A percentile compares a stretch with the other conserved stretches of the same genome.
Conservation (phyloP, 2,888 invertebrate species). For the Cantharis rustica region DNA sequence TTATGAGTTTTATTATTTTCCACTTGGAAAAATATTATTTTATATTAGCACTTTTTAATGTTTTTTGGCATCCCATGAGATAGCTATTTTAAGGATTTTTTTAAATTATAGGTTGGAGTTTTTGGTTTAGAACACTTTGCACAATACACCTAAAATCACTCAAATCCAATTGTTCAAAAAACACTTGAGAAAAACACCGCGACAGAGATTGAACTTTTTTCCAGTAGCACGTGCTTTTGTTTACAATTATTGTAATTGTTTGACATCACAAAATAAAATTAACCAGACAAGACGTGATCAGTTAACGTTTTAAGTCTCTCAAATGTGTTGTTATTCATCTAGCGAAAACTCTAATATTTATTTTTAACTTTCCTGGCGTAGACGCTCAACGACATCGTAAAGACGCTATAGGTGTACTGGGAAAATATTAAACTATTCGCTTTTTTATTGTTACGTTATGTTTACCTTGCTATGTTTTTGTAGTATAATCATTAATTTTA, state of each 20-base stretch:
- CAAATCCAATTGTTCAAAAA: not conserved
- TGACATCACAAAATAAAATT: constrained; percentile 23
- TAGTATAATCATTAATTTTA: not conserved
- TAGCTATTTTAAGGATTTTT: not conserved
- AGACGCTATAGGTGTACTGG: constrained; percentile 39
- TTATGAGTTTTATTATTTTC: not conserved
- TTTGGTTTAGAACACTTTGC: not conserved
- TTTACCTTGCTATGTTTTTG: not conserved
- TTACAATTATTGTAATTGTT: constrained; percentile 27
- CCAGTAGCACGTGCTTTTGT: constrained; percentile 21
- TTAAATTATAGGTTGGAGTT: not conserved
- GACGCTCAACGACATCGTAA: constrained; percentile 43
- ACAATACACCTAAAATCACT: not conserved
- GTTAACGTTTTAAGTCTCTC: constrained; percentile 22
- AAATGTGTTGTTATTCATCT: constrained; percentile 37
- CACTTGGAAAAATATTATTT: not conserved
- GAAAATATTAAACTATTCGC: constrained; percentile 10
- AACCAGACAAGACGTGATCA: constrained; percentile 28
- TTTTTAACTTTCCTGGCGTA: constrained; percentile 48
- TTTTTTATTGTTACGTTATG: not conserved
- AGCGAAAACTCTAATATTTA: constrained; percentile 46
- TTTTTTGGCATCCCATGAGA: not conserved
- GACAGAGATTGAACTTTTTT: not conserved
- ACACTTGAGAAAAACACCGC: not conserved
- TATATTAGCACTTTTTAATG: not conserved